A percentile compares a stretch with the other conserved stretches of the same genome.
Conservation (phyloP, 1,140 invertebrate genomes). For the Bradysia coprophila region DNA sequence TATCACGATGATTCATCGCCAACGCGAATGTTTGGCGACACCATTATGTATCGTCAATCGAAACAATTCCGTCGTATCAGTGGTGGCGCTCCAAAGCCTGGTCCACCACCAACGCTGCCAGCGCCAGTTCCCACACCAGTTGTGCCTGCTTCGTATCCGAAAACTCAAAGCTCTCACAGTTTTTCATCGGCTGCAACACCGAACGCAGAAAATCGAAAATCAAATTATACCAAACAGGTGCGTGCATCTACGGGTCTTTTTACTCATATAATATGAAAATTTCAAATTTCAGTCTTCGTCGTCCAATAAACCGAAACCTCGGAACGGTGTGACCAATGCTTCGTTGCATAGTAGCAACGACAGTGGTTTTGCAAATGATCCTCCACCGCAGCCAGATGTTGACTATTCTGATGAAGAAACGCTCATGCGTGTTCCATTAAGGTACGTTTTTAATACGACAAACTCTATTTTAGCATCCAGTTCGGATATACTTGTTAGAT, state of each 20-base stretch:
- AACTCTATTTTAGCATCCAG: too few species aligned
- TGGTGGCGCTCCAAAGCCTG: constrained; percentile 22
- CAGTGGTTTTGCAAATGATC: constrained; percentile 78
- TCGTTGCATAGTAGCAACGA: constrained; percentile 79
- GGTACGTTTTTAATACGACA: constrained; percentile 35
- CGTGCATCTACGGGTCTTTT: too few species aligned
- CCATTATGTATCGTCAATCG: constrained; percentile 15
- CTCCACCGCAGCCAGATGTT: constrained; percentile 66
- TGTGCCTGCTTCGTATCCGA: constrained; percentile 13
- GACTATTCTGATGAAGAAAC: constrained; percentile 81
- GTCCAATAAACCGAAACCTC: constrained; percentile 11
- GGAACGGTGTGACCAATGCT: constrained; percentile 35
- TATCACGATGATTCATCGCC: constrained; percentile 23
- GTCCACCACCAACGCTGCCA: constrained; percentile 39
- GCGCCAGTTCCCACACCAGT: constrained; percentile 37
- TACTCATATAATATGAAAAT: too few species aligned
- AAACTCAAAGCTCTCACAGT: constrained; percentile 27
- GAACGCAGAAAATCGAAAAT: constrained; percentile 15
- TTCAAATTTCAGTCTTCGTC: not conserved
- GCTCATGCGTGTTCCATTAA: constrained; percentile 40
- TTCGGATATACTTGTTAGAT: too few species aligned
- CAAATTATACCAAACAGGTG: constrained; percentile 6
- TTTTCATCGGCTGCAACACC: constrained; percentile 22
- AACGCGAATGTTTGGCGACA: constrained; percentile 34
- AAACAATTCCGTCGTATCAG: constrained; percentile 13